Evolutionary conservation across 2,888 invertebrate genomes (phyloP).

Genomic region (Romanomermis culicivorax): DNA sequence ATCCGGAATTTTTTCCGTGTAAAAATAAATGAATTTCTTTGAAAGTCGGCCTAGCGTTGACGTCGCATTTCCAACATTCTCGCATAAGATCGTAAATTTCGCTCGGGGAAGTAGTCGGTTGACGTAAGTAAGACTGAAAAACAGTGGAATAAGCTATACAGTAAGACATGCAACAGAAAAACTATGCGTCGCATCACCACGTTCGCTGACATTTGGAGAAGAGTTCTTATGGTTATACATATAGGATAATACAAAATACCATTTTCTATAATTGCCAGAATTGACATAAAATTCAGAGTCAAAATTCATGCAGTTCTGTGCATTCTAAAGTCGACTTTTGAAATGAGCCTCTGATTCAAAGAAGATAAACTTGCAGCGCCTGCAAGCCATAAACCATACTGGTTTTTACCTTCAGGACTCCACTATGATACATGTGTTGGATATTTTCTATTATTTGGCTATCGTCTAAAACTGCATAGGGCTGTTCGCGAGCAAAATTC

Average conservation of each 20-base stretch:
- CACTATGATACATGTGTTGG: conserved; percentile 40
- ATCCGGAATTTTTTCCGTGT: too few relatives aligned
- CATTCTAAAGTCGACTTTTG: too few relatives aligned
- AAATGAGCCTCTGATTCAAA: too few relatives aligned
- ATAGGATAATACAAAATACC: background rate
- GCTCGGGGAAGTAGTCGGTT: conserved; percentile 54
- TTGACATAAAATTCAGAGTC: too few relatives aligned
- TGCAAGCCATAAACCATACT: too few relatives aligned
- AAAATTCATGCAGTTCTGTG: too few relatives aligned
- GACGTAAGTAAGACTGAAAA: conserved; percentile 40
- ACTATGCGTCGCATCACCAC: too few relatives aligned
- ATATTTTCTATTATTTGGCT: conserved; percentile 59
- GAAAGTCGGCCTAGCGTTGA: conserved; percentile 58
- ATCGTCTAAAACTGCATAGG: conserved; percentile 53
- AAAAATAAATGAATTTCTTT: conserved; percentile 67
- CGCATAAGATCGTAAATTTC: conserved; percentile 75
- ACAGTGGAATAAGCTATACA: too few relatives aligned
- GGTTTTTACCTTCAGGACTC: conserved; percentile 36
- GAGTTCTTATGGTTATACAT: background rate
- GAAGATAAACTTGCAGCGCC: too few relatives aligned
- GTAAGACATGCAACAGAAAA: too few relatives aligned
- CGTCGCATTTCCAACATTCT: conserved; percentile 68
- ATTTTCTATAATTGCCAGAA: too few relatives aligned
- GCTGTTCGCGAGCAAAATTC: conserved; percentile 50
- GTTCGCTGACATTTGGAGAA: too few relatives aligned